Conservation (phyloP, 1,140 invertebrate genomes). For the Vanessa tameamea region DNA sequence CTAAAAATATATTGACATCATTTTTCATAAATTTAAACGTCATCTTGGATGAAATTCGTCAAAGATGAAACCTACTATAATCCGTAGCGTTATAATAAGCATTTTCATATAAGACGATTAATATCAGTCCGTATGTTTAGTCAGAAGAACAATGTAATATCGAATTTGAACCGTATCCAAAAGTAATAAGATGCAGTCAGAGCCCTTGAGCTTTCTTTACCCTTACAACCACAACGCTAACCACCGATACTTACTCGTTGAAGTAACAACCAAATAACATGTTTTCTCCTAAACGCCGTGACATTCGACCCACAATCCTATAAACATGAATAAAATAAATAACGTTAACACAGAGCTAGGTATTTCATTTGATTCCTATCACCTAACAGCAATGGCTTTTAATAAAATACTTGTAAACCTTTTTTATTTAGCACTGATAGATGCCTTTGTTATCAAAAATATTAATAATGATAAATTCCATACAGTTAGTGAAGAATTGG, state of each 20-base stretch:
- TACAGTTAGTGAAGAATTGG: conserved; percentile 29
- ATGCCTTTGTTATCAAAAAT: conserved; percentile 40
- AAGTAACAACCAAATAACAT: conserved; percentile 44
- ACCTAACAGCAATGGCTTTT: conserved; percentile 43
- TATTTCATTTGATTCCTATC: conserved; percentile 55
- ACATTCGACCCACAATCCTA: conserved; percentile 52
- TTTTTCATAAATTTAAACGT: too few species aligned
- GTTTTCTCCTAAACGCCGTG: conserved; percentile 49
- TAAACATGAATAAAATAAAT: conserved; percentile 61
- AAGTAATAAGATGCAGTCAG: not conserved
- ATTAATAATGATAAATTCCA: conserved; percentile 33
- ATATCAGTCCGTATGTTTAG: too few species aligned
- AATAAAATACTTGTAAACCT: conserved; percentile 44
- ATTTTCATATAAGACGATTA: too few species aligned
- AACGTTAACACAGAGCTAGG: conserved; percentile 41
- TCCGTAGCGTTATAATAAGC: too few species aligned
- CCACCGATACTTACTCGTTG: not conserved
- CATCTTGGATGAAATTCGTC: too few species aligned
- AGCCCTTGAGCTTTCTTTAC: conserved; percentile 24
- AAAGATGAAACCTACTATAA: too few species aligned
- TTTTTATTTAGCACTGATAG: conserved; percentile 36
- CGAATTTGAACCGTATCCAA: not conserved
- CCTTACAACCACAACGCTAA: conserved; percentile 21
- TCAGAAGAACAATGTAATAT: not conserved
- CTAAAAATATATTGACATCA: too few species aligned